Conservation (phyloP, 2,888 invertebrate genomes). For the Mantis religiosa region DNA sequence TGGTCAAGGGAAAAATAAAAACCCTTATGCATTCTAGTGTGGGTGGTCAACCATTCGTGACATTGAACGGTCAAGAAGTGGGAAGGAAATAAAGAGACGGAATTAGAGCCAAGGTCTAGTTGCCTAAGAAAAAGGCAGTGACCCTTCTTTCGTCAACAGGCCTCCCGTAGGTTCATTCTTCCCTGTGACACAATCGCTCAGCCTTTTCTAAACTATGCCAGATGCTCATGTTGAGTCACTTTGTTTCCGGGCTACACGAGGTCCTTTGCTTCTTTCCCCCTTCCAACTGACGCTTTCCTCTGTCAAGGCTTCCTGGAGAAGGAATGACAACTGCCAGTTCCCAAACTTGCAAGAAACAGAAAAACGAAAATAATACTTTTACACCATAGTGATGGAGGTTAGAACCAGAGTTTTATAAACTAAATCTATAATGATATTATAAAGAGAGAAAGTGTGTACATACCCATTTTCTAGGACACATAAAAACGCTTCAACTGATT, state of each 20-base stretch:
- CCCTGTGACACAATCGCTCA: background rate
- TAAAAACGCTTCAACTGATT: no score
- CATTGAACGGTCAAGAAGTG: background rate
- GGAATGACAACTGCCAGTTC: background rate
- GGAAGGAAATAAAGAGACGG: background rate
- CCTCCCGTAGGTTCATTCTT: background rate
- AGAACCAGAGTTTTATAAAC: no score
- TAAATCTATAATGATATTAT: no score
- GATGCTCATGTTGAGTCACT: background rate
- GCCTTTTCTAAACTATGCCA: background rate
- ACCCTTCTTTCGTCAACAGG: background rate
- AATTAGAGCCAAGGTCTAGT: background rate
- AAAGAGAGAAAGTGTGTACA: no score
- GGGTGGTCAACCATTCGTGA: background rate
- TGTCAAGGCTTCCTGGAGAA: background rate
- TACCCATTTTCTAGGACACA: no score
- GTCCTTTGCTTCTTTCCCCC: background rate
- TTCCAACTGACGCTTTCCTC: background rate
- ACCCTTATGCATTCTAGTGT: background rate
- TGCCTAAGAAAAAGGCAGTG: background rate
- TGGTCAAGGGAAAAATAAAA: background rate
- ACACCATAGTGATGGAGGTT: no score
- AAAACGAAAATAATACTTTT: background rate
- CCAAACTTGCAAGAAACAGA: background rate
- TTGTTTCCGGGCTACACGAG: background rate